Conservation (phyloP, 64 coral and sea anemone species). For the Dendronephthya gigantea region DNA sequence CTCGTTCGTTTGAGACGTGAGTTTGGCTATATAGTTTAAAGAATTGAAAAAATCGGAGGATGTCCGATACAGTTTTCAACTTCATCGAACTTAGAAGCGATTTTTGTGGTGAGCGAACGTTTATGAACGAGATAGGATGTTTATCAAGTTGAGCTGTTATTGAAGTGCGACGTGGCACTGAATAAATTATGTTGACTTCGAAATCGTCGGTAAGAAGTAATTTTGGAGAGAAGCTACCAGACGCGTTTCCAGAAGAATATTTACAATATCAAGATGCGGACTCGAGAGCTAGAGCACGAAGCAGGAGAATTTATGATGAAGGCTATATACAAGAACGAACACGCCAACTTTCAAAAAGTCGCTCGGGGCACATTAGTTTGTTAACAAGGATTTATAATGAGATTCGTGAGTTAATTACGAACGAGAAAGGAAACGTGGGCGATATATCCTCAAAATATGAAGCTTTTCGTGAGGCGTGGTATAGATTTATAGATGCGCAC, state of each 20-base stretch:
- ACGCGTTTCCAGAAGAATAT: neutral
- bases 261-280: neutral
- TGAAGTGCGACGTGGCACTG: too few species aligned
- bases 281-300: neutral
- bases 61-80: too few species aligned
- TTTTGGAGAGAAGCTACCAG: neutral
- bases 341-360: neutral
- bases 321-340: neutral
- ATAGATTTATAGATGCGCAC: neutral
- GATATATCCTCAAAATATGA: neutral
- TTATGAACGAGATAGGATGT: too few species aligned
- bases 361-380: neutral
- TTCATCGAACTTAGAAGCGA: too few species aligned
- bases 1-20: too few species aligned
- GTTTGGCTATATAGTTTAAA: too few species aligned
- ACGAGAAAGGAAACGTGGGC: neutral
- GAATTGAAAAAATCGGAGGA: too few species aligned
- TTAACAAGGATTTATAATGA: neutral
- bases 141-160: too few species aligned
- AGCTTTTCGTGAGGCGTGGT: neutral
- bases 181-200: too few species aligned
- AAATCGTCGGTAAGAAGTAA: too few species aligned
- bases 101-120: too few species aligned
- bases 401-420: neutral
- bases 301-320: neutral